Evolutionary conservation across 2,888 invertebrate species (phyloP).

Genomic region (Catocala sponsa): DNA sequence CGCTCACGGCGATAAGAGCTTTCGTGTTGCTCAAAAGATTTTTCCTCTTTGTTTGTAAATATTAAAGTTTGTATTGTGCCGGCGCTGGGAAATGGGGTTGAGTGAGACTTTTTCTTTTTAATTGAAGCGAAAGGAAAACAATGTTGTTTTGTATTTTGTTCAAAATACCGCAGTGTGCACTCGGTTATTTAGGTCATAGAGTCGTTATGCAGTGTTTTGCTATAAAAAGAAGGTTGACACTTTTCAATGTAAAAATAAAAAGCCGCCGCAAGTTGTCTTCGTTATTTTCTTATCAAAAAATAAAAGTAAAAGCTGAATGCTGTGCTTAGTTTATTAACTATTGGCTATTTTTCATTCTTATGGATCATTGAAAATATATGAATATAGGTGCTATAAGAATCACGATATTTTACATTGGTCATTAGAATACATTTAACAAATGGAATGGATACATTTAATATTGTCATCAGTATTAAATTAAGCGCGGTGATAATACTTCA

Average conservation of each 20-base stretch:
- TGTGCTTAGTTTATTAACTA: neutral
- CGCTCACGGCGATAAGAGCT: constrained; percentile 77
- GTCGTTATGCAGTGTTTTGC: neutral
- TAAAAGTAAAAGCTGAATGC: too few species aligned
- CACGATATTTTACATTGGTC: too few species aligned
- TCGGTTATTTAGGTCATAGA: constrained; percentile 17
- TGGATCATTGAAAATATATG: neutral
- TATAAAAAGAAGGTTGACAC: too few species aligned
- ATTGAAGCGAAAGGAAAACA: constrained; percentile 33
- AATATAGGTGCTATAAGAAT: too few species aligned
- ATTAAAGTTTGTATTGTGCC: constrained; percentile 71
- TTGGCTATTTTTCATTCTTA: neutral
- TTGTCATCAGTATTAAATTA: constrained; percentile 6
- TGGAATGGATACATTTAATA: constrained; percentile 1
- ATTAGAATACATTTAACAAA: constrained; percentile 2
- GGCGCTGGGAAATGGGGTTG: constrained; percentile 42
- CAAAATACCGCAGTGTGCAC: neutral
- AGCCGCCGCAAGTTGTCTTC: too few species aligned
- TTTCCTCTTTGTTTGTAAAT: constrained; percentile 75
- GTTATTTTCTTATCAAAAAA: too few species aligned
- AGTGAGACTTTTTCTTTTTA: constrained; percentile 32
- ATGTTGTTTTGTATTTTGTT: constrained; percentile 11
- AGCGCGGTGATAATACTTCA: constrained; percentile 47
- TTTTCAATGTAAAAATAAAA: too few species aligned
- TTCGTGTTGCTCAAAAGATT: constrained; percentile 75